Conservation (phyloP, 64 coral and sea anemone species). For the Montipora foliosa region DNA sequence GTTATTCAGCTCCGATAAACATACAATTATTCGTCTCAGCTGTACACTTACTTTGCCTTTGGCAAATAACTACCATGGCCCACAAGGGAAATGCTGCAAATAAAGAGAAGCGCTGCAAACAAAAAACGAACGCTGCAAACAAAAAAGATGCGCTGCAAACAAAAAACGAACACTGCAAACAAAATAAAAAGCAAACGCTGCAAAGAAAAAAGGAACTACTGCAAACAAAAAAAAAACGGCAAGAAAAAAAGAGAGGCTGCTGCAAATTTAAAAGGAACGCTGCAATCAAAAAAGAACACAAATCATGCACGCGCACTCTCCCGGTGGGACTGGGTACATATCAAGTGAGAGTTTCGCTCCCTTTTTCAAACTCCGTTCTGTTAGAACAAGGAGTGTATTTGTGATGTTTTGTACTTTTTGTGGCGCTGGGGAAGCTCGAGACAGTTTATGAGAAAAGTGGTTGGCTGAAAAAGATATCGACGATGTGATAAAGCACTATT, state of each 20-base stretch:
- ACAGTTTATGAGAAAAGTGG: background rate
- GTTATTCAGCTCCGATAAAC: too few species aligned
- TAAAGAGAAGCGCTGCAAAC: background rate
- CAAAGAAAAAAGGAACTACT: too few species aligned
- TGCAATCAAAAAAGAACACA: background rate
- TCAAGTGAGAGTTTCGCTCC: background rate
- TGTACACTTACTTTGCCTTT: too few species aligned
- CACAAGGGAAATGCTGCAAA: background rate
- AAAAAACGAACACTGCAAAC: too few species aligned
- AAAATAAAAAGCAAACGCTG: too few species aligned
- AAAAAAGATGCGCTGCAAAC: too few species aligned
- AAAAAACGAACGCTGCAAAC: too few species aligned
- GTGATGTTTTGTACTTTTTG: constrained; percentile 18
- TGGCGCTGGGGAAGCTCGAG: background rate
- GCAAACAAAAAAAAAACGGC: too few species aligned
- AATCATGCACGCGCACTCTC: background rate
- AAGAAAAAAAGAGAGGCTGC: too few species aligned
- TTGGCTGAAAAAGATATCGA: background rate
- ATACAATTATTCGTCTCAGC: too few species aligned
- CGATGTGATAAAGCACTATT: constrained; percentile 13
- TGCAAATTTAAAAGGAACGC: too few species aligned
- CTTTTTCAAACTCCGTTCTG: background rate
- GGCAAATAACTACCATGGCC: too few species aligned
- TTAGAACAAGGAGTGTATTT: background rate
- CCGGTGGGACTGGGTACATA: background rate